Base-by-base conservation (phyloP, 1,140 invertebrate genomes). In the Aphelinus atriplicis region DNA sequence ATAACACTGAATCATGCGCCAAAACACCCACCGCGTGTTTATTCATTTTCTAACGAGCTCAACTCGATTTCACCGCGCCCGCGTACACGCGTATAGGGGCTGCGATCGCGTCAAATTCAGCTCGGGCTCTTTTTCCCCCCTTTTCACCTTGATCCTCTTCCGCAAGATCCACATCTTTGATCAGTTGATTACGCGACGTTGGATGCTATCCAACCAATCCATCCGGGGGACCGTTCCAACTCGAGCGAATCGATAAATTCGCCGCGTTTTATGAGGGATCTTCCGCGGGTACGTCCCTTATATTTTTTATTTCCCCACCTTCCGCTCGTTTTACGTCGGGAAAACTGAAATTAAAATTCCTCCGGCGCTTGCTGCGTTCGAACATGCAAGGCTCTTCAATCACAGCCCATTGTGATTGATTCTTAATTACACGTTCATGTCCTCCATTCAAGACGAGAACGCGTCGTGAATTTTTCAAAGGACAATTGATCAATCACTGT, bases 181-280 rank as follows among this genome's bases (percentile, higher is more conserved):
- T 80, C 78, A 80, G 77, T 82, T 80, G 77, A 80, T 80, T 79
- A 78, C 74, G 75, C 48, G 70, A 68, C 60, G 63, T 73, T 80
- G 78, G 79, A 79, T 69, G 57, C 45, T 65, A 77, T 78, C 79
- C 80, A 80, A 78, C 73, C 74, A 78, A 79, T 80, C 77, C 70
- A 69, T 26, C 26, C 26, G 26, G 26, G 61, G 78, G 66, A 9
- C 76, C 71, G 79, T 63, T 80, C 79, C 56, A 79, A 64, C 80
- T 80, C 75, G 63, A 10, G 45, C 56, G 62, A 79, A 80, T 81
- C 77, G 72, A 79, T 81, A 80, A 77, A 79, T 80, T 74, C 76
- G 72, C 74, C 78, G 78, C 75, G 56, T 79, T 77, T 78, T 77
- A 77, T 77, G 67, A 78, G 75, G 68, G 73, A 79, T 77, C 46